These are phyloP conservation scores for Butorides virescens DNA, from an alignment of 2,113 vertebrate species.

Conservation along the genomic window DNA sequence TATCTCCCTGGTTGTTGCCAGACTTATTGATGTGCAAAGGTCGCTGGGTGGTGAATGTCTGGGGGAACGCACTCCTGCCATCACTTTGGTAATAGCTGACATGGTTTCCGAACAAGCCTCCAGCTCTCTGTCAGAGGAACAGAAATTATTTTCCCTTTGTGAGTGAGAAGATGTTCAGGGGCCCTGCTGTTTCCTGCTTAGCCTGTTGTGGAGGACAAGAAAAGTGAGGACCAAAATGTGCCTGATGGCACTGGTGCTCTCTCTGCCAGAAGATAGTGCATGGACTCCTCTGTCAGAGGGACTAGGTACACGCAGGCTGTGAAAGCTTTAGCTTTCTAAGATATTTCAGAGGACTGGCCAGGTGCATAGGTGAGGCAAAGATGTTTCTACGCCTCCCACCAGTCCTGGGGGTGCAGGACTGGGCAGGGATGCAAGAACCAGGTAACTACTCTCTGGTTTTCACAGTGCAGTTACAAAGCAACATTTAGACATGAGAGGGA, in stretches of 20 bases:
- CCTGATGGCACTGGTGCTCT: background rate
- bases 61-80: conserved; percentile 87
- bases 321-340: background rate
- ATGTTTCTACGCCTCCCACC: background rate
- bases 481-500: background rate
- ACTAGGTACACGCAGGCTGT: background rate
- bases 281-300: background rate
- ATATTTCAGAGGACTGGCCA: background rate
- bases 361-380: background rate
- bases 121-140: conserved; percentile 82
- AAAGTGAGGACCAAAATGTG: background rate
- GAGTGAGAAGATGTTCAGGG: background rate
- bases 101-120: conserved; percentile 96
- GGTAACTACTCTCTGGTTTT: background rate
- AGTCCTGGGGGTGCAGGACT: background rate
- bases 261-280: background rate
- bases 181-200: background rate
- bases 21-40: conserved; percentile 96
- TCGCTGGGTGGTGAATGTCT: conserved; percentile 95
- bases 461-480: background rate
- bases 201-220: background rate
- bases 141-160: background rate
- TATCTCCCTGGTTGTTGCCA: conserved; percentile 85
- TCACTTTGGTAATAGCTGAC: conserved; percentile 96
- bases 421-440: background rate